Conservation (phyloP, 1,140 invertebrate species). For the Bursaphelenchus mucronatus region DNA sequence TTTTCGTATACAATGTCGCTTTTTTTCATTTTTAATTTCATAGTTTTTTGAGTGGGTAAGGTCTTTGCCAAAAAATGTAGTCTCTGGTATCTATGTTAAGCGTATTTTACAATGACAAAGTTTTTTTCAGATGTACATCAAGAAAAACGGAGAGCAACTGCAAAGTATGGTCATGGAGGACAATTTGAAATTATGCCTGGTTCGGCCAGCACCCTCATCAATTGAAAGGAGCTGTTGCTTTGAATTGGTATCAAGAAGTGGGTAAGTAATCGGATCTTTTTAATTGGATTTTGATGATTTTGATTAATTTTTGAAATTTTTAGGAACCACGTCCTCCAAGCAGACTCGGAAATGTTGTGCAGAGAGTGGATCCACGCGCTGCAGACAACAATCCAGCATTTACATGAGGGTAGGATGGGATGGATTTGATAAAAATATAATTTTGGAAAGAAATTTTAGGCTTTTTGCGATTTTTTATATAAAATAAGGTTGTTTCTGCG, state of each 20-base stretch:
- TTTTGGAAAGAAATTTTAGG: too few relatives aligned
- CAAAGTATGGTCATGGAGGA: slow-evolving; percentile 88
- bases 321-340: slow-evolving; percentile 90
- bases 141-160: slow-evolving; percentile 68
- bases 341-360: slow-evolving; percentile 85
- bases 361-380: slow-evolving; percentile 81
- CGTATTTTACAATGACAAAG: slow-evolving; percentile 49
- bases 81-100: too few relatives aligned
- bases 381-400: slow-evolving; percentile 65
- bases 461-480: too few relatives aligned
- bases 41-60: too few relatives aligned
- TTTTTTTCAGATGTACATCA: slow-evolving; percentile 9
- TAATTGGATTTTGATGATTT: slow-evolving; percentile 18
- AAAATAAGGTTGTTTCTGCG: too few relatives aligned
- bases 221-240: slow-evolving; percentile 88
- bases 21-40: too few relatives aligned
- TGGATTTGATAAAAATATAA: too few relatives aligned
- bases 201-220: slow-evolving; percentile 75
- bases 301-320: slow-evolving; percentile 35
- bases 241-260: slow-evolving; percentile 75
- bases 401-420: slow-evolving; percentile 42
- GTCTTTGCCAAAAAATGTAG: too few relatives aligned
- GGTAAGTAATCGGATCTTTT: slow-evolving; percentile 18
- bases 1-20: neutral
- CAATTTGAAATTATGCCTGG: slow-evolving; percentile 84